Percentiles rank a stretch among this genome's conserved stretches.
Conservation (phyloP, 2,888 invertebrate species). For the Sarcophaga caerulescens region DNA sequence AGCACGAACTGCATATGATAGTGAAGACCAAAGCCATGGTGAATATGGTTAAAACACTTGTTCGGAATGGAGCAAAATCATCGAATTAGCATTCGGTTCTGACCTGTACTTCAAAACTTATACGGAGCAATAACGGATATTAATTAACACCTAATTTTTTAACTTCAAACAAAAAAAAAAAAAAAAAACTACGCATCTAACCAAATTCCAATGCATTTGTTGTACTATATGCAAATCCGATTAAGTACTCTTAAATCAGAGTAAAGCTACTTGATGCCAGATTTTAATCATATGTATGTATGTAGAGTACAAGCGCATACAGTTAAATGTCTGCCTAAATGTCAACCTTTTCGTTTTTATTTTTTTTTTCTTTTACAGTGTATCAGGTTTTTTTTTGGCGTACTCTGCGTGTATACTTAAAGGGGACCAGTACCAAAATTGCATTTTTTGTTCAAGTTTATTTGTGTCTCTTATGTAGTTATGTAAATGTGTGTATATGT, state of each 20-base stretch:
- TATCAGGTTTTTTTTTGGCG: neutral
- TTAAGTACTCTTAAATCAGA: neutral
- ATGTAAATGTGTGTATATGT: conserved; percentile 2
- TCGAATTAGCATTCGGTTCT: no score
- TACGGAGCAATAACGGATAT: no score
- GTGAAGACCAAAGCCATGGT: no score
- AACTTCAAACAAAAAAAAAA: no score
- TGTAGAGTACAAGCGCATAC: neutral
- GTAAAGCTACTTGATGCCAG: neutral
- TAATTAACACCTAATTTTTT: no score
- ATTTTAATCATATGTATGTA: neutral
- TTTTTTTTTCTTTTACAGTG: neutral
- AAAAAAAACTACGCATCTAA: neutral
- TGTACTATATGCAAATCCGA: neutral
- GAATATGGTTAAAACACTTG: no score
- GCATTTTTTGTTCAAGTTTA: conserved; percentile 26
- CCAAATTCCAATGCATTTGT: neutral
- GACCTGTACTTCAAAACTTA: no score
- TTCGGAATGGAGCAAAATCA: no score
- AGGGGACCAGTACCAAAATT: conserved; percentile 39
- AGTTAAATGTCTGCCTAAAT: conserved; percentile 52
- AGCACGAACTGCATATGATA: no score
- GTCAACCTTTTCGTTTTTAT: neutral
- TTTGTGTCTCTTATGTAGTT: neutral
- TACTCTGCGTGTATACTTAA: conserved; percentile 6